Evolutionary conservation across 2,888 invertebrate genomes (phyloP).

Genomic region (Agrotis exclamationis): DNA sequence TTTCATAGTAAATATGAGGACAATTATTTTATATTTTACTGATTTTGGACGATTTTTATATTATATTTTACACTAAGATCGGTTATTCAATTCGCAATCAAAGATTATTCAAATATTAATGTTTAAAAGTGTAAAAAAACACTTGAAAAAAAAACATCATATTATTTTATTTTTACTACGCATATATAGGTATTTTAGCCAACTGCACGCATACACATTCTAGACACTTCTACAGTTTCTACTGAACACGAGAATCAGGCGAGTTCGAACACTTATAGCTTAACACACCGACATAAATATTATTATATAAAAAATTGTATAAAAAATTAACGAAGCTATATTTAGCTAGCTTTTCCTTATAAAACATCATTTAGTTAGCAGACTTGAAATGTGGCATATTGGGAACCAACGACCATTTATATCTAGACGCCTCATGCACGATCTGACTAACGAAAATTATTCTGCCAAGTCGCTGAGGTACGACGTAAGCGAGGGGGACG

Average conservation of each 20-base stretch:
- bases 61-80: background rate
- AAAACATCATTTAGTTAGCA: conserved; percentile 45
- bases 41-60: conserved; percentile 22
- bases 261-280: conserved; percentile 56
- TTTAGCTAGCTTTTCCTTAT: conserved; percentile 14
- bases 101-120: background rate
- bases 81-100: background rate
- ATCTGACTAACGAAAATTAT: too few relatives aligned
- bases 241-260: conserved; percentile 67
- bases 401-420: too few relatives aligned
- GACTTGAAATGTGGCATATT: conserved; percentile 27
- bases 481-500: too few relatives aligned
- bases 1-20: background rate
- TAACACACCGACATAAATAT: conserved; percentile 46
- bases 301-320: conserved; percentile 31
- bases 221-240: conserved; percentile 51
- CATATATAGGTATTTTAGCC: conserved; percentile 20
- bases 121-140: conserved; percentile 6
- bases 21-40: conserved; percentile 9
- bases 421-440: too few relatives aligned
- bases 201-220: conserved; percentile 42
- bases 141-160: background rate
- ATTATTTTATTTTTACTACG: conserved; percentile 9
- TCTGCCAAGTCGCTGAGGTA: too few relatives aligned
- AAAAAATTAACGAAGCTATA: conserved; percentile 48